phyloP scores from a whole-genome alignment of 2,797 vertebrate species.

The Zenarchopterus dispar region DNA sequence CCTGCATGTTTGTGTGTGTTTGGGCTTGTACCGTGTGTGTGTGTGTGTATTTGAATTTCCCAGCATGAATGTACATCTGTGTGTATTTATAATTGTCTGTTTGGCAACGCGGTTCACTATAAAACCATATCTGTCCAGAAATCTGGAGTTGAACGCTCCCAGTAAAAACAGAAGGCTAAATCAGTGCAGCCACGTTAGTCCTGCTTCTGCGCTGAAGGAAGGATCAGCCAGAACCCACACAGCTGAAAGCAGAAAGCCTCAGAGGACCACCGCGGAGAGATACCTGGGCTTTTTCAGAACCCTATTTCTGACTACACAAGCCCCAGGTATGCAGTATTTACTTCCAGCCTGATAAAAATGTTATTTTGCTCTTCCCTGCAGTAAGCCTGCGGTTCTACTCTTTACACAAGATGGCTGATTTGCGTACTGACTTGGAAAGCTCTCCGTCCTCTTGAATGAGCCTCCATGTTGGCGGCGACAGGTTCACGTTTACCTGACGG shows the following conservation, averaged over 20 bases:
- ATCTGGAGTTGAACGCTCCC: constrained; percentile 62
- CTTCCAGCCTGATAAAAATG: constrained; percentile 41
- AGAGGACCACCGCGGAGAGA: constrained; percentile 50
- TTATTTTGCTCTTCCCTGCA: constrained; percentile 25
- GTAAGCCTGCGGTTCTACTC: constrained; percentile 31
- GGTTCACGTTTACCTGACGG: background rate
- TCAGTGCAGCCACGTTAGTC: constrained; percentile 46
- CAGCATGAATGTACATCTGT: constrained; percentile 62
- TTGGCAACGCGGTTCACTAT: constrained; percentile 59
- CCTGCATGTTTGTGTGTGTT: constrained; percentile 21
- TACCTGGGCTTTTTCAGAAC: constrained; percentile 44
- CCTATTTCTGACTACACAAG: constrained; percentile 49
- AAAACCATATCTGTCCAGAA: constrained; percentile 64
- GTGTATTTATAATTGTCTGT: constrained; percentile 69
- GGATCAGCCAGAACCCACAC: constrained; percentile 12
- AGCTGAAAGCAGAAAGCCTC: constrained; percentile 49
- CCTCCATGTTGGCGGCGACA: background rate
- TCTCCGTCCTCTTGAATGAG: background rate
- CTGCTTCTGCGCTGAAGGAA: constrained; percentile 1
- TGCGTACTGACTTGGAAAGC: constrained; percentile 31
- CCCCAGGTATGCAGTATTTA: constrained; percentile 41
- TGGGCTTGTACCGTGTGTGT: background rate
- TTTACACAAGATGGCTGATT: constrained; percentile 32
- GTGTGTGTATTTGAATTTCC: constrained; percentile 38
- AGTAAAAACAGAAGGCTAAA: constrained; percentile 69